Evolutionary conservation across 2,888 invertebrate species (phyloP).

Genomic region (Xestia ashworthii): DNA sequence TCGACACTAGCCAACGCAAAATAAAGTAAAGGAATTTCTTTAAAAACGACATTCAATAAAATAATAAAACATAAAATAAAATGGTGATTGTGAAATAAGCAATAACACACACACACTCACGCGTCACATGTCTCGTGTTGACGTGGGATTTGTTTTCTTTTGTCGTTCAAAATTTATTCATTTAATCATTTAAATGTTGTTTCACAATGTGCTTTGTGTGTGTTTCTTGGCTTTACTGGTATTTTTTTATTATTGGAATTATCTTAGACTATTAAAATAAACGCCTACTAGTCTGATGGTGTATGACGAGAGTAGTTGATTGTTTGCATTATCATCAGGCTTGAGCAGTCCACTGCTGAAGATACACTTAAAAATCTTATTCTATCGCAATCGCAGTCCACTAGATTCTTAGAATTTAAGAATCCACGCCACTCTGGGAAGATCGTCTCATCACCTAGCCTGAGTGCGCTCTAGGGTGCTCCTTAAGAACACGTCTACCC

Average conservation of each 20-base stretch:
- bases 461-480: no score
- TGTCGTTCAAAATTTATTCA: slow-evolving; percentile 30
- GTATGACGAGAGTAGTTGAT: no score
- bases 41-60: slow-evolving; percentile 26
- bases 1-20: background rate
- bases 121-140: background rate
- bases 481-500: no score
- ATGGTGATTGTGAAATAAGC: slow-evolving; percentile 58
- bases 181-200: slow-evolving; percentile 73
- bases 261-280: background rate
- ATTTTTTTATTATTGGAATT: slow-evolving; percentile 18
- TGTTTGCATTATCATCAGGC: no score
- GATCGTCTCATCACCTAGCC: no score
- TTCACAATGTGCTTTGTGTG: slow-evolving; percentile 62
- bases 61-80: slow-evolving; percentile 50
- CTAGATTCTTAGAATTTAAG: no score
- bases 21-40: slow-evolving; percentile 9
- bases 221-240: slow-evolving; percentile 61
- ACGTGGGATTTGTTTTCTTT: slow-evolving; percentile 58
- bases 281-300: no score
- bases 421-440: no score
- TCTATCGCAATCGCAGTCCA: no score
- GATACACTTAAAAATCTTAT: no score
- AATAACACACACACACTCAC: slow-evolving; percentile 42
- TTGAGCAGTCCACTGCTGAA: no score